Conservation (phyloP, 23 tunicate species). For the Trididemnum nubilum region DNA sequence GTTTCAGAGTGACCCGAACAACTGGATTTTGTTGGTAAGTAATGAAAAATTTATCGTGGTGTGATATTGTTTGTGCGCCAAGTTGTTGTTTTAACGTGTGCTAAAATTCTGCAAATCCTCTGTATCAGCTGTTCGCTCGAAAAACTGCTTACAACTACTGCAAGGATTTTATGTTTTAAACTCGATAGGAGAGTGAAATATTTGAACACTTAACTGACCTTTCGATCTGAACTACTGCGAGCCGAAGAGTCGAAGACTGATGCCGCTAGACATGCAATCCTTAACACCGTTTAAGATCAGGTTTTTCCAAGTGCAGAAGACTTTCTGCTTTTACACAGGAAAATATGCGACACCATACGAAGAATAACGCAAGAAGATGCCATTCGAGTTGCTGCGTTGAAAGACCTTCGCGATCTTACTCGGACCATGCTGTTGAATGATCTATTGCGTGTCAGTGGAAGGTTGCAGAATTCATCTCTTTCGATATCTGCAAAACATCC, state of each 20-base stretch:
- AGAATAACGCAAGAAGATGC: background rate
- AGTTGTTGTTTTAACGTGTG: background rate
- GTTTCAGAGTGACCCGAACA: background rate
- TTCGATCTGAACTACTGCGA: background rate
- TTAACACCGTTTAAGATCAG: background rate
- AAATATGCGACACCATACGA: background rate
- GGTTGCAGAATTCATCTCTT: background rate
- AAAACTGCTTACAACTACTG: background rate
- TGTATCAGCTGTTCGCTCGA: constrained; percentile 10
- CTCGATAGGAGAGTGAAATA: background rate
- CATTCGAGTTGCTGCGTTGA: background rate
- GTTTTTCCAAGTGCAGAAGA: background rate
- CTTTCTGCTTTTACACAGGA: background rate
- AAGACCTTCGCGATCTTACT: background rate
- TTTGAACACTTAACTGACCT: background rate
- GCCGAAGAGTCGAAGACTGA: constrained; percentile 4
- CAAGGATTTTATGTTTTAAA: constrained; percentile 3
- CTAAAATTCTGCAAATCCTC: background rate
- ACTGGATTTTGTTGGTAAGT: background rate
- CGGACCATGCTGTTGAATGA: constrained; percentile 1
- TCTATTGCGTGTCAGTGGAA: background rate
- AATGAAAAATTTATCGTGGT: background rate
- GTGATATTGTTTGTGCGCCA: background rate
- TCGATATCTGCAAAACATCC: constrained; percentile 8
- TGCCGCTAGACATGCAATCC: background rate